phyloP scores from a whole-genome alignment of 2,888 invertebrate species.

The Apomyelois bistriatella region DNA sequence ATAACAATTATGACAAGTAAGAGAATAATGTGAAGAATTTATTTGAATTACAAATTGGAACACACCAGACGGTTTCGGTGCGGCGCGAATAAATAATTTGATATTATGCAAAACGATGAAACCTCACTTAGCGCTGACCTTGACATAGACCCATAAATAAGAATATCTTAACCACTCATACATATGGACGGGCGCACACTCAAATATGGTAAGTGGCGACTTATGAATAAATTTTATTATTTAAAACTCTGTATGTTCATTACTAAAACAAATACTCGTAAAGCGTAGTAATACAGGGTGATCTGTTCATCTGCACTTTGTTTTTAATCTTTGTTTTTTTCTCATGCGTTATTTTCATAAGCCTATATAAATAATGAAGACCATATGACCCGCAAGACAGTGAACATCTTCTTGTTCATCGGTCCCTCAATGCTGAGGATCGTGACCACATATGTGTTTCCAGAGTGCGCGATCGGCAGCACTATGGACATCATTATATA shows the following conservation, averaged over 20 bases:
- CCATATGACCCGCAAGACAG: no score
- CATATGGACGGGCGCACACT: constrained; percentile 76
- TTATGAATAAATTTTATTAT: constrained; percentile 80
- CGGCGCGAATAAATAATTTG: constrained; percentile 76
- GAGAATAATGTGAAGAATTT: constrained; percentile 64
- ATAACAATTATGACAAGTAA: constrained; percentile 63
- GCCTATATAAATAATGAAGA: no score
- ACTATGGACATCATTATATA: no score
- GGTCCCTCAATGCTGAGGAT: no score
- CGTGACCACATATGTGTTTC: no score
- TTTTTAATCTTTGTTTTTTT: not conserved
- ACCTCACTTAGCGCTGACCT: constrained; percentile 67
- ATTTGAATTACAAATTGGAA: constrained; percentile 77
- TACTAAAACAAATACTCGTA: constrained; percentile 80
- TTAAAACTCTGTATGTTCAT: constrained; percentile 79
- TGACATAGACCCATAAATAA: constrained; percentile 79
- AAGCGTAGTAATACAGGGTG: constrained; percentile 75
- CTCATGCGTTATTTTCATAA: not conserved
- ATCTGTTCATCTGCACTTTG: constrained; percentile 29
- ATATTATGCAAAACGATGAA: constrained; percentile 77
- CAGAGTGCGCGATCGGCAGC: no score
- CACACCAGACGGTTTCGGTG: constrained; percentile 70
- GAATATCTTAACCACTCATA: constrained; percentile 78
- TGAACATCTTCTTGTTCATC: no score
- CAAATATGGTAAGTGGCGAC: constrained; percentile 77